phyloP scores from a whole-genome alignment of 1,140 invertebrate species.

The Achatina immaculata region DNA sequence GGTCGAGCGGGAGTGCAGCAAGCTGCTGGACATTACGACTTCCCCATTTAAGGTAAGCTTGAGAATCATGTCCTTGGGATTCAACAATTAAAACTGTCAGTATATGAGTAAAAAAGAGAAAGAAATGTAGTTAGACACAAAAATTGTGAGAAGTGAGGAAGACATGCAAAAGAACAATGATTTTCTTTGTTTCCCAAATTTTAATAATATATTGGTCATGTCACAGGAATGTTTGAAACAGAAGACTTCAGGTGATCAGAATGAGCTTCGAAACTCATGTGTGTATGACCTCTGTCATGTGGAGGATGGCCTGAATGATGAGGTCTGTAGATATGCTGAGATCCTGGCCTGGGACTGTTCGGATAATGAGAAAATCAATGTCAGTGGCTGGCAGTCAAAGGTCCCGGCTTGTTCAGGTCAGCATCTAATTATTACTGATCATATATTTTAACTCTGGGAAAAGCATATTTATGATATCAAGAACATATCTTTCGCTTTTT shows the following conservation, averaged over 20 bases:
- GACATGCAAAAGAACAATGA: too few species aligned
- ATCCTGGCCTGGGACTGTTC: neutral
- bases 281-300: slow-evolving; percentile 14
- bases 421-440: too few species aligned
- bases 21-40: neutral
- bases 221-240: neutral
- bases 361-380: slow-evolving; percentile 9
- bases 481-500: too few species aligned
- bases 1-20: slow-evolving; percentile 7
- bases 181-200: too few species aligned
- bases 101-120: too few species aligned
- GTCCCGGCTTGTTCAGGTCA: slow-evolving; percentile 9
- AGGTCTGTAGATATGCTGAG: slow-evolving; percentile 12
- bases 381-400: slow-evolving; percentile 3
- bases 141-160: too few species aligned
- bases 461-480: too few species aligned
- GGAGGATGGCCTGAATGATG: slow-evolving; percentile 7
- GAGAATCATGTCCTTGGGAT: too few species aligned
- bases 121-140: too few species aligned
- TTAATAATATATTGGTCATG: too few species aligned
- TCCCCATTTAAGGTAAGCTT: slow-evolving; percentile 23
- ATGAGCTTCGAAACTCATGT: neutral
- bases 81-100: too few species aligned
- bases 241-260: neutral
- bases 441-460: too few species aligned